Base-by-base conservation (phyloP, 2,888 invertebrate species). In the Nymphalis urticae region DNA sequence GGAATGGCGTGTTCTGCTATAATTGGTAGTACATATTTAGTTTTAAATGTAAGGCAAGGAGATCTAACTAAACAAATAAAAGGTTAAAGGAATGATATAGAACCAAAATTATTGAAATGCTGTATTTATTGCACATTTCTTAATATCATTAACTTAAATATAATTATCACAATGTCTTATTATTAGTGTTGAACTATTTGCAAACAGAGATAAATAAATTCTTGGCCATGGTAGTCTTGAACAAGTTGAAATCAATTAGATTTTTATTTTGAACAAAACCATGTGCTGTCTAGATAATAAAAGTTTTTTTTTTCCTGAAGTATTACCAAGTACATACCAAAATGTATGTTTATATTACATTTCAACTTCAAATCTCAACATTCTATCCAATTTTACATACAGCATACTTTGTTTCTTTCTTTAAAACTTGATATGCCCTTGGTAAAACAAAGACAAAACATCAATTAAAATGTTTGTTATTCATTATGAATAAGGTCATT, bases 81-180 rank as follows among this genome's bases (percentile, higher is more conserved):
- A 17, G 9, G 8, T 56, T 56, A 17, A 17, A 5, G 32, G 16
- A 54, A 54, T 32, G 9, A 27, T 6, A 32, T 60, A 32, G 48
- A 59, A 27, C 24, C 17, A 64, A 54, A 56, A 58, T 59, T 32
- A 21, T 60, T 53, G 58, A 63, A 54, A 56, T 47, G 63, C 67
- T 64, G 53, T 51, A 48, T 64, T 63, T 67, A 68, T 66, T 68
- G 64, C 53, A 70, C 54, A 50, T 54, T 51, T 48, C 32, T 63
- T 54, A 65, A 60, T 63, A 62, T 51, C 13, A 67, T 56, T 73
- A 71, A 72, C 72, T 73, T 71, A 73, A 70, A 66, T 48, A 63
- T 65, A 68, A 70, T 74, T 75, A 75, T 75, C 75, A 75, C 75
- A 74, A 71, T 64, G 61, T 66, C 68, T 72, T 70, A 73, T 72